phyloP scores from a whole-genome alignment of 2,113 vertebrate genomes.

The Brachyhypopomus occidentalis region DNA sequence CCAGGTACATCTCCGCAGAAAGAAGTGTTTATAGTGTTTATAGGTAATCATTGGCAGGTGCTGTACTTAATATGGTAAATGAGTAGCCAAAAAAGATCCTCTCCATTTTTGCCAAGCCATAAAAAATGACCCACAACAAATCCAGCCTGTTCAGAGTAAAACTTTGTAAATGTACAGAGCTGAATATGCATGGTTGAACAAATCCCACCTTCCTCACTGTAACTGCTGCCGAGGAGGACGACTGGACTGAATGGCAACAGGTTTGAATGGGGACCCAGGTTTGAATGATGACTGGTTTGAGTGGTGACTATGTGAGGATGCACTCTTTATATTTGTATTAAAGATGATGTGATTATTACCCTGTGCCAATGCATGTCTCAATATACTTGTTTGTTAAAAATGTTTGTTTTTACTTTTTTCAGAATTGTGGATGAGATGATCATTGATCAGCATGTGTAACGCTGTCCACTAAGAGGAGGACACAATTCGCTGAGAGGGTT shows the following conservation, averaged over 20 bases:
- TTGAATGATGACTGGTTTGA: too few species aligned
- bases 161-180: constrained; percentile 24
- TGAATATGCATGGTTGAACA: constrained; percentile 24
- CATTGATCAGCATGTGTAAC: too few species aligned
- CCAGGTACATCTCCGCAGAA: constrained; percentile 70
- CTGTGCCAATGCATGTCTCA: background rate
- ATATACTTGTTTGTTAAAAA: background rate
- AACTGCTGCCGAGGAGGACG: background rate
- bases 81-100: constrained; percentile 45
- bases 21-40: constrained; percentile 74
- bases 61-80: constrained; percentile 58
- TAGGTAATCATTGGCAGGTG: constrained; percentile 74
- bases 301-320: too few species aligned
- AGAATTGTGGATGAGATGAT: too few species aligned
- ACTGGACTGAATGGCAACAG: background rate
- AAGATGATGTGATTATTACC: background rate
- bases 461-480: too few species aligned
- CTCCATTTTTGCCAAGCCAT: constrained; percentile 47
- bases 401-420: background rate
- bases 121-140: constrained; percentile 46
- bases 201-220: background rate
- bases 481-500: too few species aligned
- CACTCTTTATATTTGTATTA: background rate
- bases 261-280: too few species aligned
- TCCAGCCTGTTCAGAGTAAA: constrained; percentile 16